Conservation (phyloP, 2,113 vertebrate genomes). For the Grus americana region DNA sequence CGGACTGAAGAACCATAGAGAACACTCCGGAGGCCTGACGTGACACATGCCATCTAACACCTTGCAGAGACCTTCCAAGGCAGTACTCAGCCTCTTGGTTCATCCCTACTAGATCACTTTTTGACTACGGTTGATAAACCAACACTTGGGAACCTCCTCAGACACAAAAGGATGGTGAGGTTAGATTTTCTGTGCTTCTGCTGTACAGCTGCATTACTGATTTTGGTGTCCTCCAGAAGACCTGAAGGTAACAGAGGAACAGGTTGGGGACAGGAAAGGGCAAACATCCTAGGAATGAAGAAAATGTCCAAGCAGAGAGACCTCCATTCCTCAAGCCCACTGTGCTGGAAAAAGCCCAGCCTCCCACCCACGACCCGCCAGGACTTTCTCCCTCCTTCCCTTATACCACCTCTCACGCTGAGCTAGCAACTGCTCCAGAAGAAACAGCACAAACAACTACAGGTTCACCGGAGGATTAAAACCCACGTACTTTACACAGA, state of each 20-base stretch:
- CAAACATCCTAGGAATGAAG: background rate
- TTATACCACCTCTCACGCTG: background rate
- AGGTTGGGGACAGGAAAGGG: background rate
- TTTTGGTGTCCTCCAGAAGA: background rate
- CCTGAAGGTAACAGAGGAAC: background rate
- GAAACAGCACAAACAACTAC: background rate
- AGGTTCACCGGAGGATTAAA: background rate
- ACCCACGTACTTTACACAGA: background rate
- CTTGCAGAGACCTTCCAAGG: background rate
- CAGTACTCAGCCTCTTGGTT: background rate
- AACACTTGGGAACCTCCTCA: background rate
- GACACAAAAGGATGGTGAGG: background rate
- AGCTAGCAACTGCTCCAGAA: background rate
- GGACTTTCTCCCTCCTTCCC: background rate
- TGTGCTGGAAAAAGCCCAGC: background rate
- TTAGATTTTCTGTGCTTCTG: background rate
- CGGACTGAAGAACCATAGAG: rapidly evolving
- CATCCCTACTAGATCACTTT: background rate
- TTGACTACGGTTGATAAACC: background rate
- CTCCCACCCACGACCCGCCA: background rate
- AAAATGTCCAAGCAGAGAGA: background rate
- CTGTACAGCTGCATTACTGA: background rate
- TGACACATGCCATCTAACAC: rapidly evolving
- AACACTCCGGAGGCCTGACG: background rate
- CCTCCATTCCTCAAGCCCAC: background rate